These are phyloP conservation scores for Acanthurus tractus DNA, from an alignment of 2,797 vertebrate genomes.

Conservation along the genomic window DNA sequence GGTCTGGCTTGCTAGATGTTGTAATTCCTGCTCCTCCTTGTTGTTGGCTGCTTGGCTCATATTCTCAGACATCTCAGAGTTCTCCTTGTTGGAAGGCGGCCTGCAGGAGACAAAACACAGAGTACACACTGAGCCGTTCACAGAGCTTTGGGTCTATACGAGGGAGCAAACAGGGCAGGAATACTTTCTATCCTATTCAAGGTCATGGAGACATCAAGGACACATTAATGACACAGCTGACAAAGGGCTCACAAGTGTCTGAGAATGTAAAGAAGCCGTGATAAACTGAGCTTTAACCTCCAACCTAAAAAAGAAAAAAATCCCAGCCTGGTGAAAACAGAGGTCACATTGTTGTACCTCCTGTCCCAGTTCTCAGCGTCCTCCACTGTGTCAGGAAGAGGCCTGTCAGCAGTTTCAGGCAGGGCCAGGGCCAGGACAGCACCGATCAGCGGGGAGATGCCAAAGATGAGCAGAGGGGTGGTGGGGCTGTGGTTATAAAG, in stretches of 20 bases:
- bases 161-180: background rate
- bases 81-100: slow-evolving; percentile 41
- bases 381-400: slow-evolving; percentile 83
- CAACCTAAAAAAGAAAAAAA: background rate
- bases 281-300: background rate
- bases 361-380: slow-evolving; percentile 80
- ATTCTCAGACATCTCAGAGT: slow-evolving; percentile 45
- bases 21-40: slow-evolving; percentile 68
- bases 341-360: slow-evolving; percentile 47
- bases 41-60: slow-evolving; percentile 42
- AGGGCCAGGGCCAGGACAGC: slow-evolving; percentile 77
- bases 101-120: slow-evolving; percentile 55
- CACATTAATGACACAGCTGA: background rate
- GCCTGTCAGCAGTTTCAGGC: slow-evolving; percentile 81
- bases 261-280: too few species aligned
- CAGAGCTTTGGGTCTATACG: background rate
- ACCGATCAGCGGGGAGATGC: slow-evolving; percentile 74
- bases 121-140: background rate
- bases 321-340: background rate
- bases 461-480: slow-evolving; percentile 80
- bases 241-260: background rate
- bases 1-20: slow-evolving; percentile 45
- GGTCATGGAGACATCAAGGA: background rate
- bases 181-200: background rate
- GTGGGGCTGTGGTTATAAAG: slow-evolving; percentile 71